Evolutionary conservation across 2,888 invertebrate species (phyloP), one percentile per base, ranked within the genome.

Genomic region (Rhabditophanes sp.): DNA sequence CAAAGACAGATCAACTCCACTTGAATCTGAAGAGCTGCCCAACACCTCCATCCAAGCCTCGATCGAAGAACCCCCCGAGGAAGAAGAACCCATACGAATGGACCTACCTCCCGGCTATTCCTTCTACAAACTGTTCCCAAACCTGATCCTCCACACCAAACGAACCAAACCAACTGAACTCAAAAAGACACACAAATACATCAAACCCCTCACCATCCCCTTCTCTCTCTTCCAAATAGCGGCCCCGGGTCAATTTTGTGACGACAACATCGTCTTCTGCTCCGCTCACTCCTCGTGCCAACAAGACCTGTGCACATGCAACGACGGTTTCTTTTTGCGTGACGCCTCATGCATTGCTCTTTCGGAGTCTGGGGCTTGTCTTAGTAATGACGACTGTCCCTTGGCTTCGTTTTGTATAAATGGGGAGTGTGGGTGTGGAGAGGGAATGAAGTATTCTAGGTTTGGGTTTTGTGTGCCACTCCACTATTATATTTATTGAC

Each of bases 381-480:
- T 50, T 14, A 46, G 53, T 5, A 46, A 49, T 8, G 44, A 48
- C 23, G 51, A 53, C 26, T 56, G 56, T 37, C 49, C 54, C 24
- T 42, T 49, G 14, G 56, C 53, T 25, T 49, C 53, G n/a, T 46
- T 48, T 21, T 56, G 56, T 35, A 37, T 53, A 3, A 33, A 39
- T 6, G 50, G 53, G 22, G 44, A 41, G 18, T 56, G 56, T 35
- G 40, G 44, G 5, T 54, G 56, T 21, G 41, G 39, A 9, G 42
- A 41, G 3, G 53, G 54, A 18, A 39, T 50, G 3, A 47, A 41
- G 2, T 39, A 49, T 6, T 40, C 44, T 5, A 38, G 42, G 25
- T 44, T 49, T 27, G 55, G 55, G 23, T 50, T 53, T 38, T 56
- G 55, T 30, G 42, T 53, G 27, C 50, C 49, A 7, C 37, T 44